Base-by-base conservation (phyloP, 2,113 vertebrate species). In the Malurus elegans region DNA sequence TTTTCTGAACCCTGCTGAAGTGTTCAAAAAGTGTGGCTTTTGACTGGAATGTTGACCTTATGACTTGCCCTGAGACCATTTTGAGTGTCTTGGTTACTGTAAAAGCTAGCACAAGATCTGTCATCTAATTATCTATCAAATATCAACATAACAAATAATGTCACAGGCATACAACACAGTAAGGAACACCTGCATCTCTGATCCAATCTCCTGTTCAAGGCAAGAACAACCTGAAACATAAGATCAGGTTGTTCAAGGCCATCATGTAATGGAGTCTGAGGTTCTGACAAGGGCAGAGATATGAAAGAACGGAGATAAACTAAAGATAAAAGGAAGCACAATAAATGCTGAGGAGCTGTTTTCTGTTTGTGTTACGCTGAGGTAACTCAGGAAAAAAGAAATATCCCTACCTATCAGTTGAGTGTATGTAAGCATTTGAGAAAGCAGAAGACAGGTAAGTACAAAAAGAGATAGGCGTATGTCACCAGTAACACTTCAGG, bases 381-480 rank as follows among this genome's bases (percentile, higher is more conserved):
- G 26, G 74, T 51, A 85, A 66, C 7, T 7, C 36, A 47, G 32
- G 25, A 17, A 54, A 31, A 36, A 62, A 58, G 6, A 67, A 78
- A 47, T 14, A 76, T 6, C 7, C 6, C 18, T 9, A 19, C 19
- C 21, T 40, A 29, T 11, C 18, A 34, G 20, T 2, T 57, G 23
- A 53, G 10, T 6, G 28, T 4, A 8, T 4, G 1, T 6, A 38
- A 72, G 31, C 42, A 74, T 45, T 62, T 58, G n/a, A 62, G 79
- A 57, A 57, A 34, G 14, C 3, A 4, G 50, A 72, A 21, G 14
- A 14, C 17, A 32, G 14, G 12, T 1, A 76, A 74, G 9, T 10
- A 44, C 42, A 65, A 60, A 51, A 65, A 56, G 15, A 51, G 23
- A 1, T 1, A 74, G 24, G 0, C 44, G 8, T 1, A 14, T 26